Evolutionary conservation across 2,797 vertebrate genomes (phyloP).

Genomic region (Chelmon rostratus): DNA sequence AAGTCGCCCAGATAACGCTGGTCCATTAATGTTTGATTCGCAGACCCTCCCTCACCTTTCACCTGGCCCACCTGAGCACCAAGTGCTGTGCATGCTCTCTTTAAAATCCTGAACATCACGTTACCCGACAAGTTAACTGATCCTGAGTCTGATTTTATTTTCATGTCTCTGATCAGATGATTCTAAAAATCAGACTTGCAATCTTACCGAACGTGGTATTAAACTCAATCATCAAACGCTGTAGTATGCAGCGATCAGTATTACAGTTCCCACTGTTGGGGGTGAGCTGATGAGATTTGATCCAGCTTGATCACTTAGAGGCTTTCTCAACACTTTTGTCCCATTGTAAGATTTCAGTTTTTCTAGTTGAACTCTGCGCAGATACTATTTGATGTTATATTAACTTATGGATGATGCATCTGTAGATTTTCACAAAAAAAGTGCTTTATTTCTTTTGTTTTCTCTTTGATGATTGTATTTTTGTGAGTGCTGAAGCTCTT

Average conservation of each 20-base stretch:
- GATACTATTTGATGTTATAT: constrained; percentile 77
- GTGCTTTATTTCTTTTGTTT: constrained; percentile 66
- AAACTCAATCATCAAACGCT: constrained; percentile 70
- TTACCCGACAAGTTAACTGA: constrained; percentile 35
- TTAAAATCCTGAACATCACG: constrained; percentile 9
- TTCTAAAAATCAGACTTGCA: constrained; percentile 54
- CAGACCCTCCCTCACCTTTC: constrained; percentile 43
- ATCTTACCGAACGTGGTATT: constrained; percentile 78
- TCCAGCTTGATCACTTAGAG: constrained; percentile 61
- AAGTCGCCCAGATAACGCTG: constrained; percentile 53
- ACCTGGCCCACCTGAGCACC: constrained; percentile 37
- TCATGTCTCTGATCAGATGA: constrained; percentile 36
- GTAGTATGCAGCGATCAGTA: constrained; percentile 79
- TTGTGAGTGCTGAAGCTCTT: constrained; percentile 61
- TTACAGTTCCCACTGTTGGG: constrained; percentile 71
- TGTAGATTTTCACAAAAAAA: constrained; percentile 72
- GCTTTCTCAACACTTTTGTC: constrained; percentile 66
- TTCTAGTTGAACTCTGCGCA: constrained; percentile 60
- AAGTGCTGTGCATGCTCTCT: constrained; percentile 34
- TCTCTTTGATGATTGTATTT: constrained; percentile 56
- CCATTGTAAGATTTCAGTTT: constrained; percentile 61
- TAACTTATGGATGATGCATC: constrained; percentile 79
- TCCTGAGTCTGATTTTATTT: constrained; percentile 24
- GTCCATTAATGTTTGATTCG: constrained; percentile 54
- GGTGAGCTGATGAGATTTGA: constrained; percentile 65